Evolutionary conservation across 2,113 vertebrate species (phyloP).

Genomic region (Syrmaticus mikado): DNA sequence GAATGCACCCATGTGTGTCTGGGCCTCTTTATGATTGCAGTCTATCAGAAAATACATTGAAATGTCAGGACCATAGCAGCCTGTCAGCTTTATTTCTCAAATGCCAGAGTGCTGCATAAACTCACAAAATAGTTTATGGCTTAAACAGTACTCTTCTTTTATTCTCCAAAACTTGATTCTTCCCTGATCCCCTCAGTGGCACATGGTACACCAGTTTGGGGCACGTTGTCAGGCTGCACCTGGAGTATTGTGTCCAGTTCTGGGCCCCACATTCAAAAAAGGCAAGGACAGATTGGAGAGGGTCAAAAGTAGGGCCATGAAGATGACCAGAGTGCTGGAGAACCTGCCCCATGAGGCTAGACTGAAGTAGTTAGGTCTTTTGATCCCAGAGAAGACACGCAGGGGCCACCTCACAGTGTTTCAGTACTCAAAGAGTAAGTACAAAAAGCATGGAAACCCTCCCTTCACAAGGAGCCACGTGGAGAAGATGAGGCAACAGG

Average conservation of each 20-base stretch:
- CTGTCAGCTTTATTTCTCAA: constrained; percentile 25
- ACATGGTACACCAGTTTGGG: accelerated
- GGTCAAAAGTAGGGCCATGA: background rate
- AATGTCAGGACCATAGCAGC: background rate
- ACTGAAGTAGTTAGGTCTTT: background rate
- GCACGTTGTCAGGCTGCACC: background rate
- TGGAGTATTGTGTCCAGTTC: background rate
- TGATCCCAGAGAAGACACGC: background rate
- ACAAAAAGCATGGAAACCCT: background rate
- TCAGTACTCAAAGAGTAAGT: background rate
- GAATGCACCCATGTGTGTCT: background rate
- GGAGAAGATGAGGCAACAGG: background rate
- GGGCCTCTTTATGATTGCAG: background rate
- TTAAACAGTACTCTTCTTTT: background rate
- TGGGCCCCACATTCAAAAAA: background rate
- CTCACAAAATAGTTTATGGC: background rate
- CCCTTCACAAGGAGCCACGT: background rate
- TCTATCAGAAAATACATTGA: constrained; percentile 48
- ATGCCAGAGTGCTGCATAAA: background rate
- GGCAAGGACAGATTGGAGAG: background rate
- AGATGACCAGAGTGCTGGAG: background rate
- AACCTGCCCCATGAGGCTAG: background rate
- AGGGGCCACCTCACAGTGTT: background rate
- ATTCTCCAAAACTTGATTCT: background rate
- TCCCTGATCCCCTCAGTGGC: background rate